Evolutionary conservation across 2,888 invertebrate genomes (phyloP), one percentile per base, ranked within the genome.

Genomic region (Ceraclea dissimilis): DNA sequence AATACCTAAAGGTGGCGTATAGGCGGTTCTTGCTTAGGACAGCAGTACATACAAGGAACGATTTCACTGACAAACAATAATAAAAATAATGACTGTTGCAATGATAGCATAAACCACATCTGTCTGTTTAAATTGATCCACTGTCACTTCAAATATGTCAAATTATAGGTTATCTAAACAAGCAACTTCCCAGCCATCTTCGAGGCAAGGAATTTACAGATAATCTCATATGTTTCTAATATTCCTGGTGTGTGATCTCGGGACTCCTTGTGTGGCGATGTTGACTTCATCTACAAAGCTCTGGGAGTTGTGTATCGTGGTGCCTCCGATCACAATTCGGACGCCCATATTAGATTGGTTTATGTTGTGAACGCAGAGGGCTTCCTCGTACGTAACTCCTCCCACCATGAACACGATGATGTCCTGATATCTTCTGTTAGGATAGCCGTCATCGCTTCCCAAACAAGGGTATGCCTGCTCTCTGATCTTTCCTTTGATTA

Each of bases 361-460:
- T 54, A 97, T 68, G 68, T 81, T 86, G 70, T 95, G 86, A 1
- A 97, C 89, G 33, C 88, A 82, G 18, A 90, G 72, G 0, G 95
- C 87, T 73, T 99, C 99, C 71, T 98, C 98, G 70, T 95, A 99
- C 0, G 99, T 99, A 43, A 88, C 82, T 13, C 99, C 99, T 2
- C 99, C 99, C 56, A 99, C 84, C 48, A 98, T 86, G 69, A 99
- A 99, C 19, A 98, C 87, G 51, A 99, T 86, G n/a, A 99, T 81
- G 69, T 98, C 95, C 68, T 93, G 90, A 0, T 91, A 89, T 60
- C 93, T 85, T 4, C 81, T 70, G 8, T 77, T 77, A 59, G 67
- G 66, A 2, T 66, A 63, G 1, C 66, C 62, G 57, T 77, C 74
- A 60, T 85, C 83, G 8, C 83, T 78, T 33, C 90, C 90, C 17